These are phyloP conservation scores for Xerus inauris DNA, from an alignment of 2,113 vertebrate genomes.

Conservation along the genomic window DNA sequence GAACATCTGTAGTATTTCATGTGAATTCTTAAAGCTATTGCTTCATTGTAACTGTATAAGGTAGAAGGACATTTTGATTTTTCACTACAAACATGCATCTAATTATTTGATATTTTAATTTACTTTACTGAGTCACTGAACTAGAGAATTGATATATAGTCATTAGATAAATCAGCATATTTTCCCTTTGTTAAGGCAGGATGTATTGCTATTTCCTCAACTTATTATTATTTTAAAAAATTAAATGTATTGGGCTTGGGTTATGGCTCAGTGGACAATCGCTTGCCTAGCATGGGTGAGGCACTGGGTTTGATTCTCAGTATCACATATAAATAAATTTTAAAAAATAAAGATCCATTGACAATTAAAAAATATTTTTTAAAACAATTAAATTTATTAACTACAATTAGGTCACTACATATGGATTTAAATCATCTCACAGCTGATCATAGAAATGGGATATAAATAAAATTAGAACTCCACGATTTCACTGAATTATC, in stretches of 20 bases:
- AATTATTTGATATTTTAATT: conserved; percentile 27
- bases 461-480: neutral
- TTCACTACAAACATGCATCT: neutral
- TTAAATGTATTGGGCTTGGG: conserved; percentile 10
- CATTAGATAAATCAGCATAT: neutral
- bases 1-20: neutral
- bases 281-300: no score
- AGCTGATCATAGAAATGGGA: neutral
- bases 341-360: no score
- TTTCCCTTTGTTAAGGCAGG: neutral
- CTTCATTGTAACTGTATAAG: neutral
- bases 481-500: conserved; percentile 1
- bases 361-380: no score
- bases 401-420: neutral
- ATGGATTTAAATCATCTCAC: conserved; percentile 3
- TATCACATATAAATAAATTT: no score
- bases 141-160: neutral
- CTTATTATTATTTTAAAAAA: neutral
- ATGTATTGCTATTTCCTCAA: neutral
- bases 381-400: conserved; percentile 19
- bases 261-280: no score
- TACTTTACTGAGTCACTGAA: conserved; percentile 33
- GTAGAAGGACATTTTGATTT: neutral
- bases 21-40: neutral
- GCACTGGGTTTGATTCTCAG: no score